These are phyloP conservation scores for Temnopleurus reevesii DNA, from an alignment of 53 echinoderm and acorn worm species.

Conservation along the genomic window DNA sequence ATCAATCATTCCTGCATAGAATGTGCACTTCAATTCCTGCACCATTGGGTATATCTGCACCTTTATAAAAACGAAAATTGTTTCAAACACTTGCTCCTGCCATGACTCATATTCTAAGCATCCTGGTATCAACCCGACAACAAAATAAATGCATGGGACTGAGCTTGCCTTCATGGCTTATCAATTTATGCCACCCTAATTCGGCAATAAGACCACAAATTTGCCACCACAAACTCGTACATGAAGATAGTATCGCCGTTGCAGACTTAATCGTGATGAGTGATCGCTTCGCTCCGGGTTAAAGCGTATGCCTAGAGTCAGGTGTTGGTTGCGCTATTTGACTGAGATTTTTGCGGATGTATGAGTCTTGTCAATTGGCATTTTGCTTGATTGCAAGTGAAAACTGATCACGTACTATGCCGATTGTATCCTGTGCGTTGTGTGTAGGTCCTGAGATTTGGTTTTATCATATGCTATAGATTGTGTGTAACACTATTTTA, in stretches of 20 bases:
- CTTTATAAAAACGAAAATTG: too few species aligned
- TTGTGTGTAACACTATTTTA: too few species aligned
- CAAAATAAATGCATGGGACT: background rate
- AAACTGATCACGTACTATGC: background rate
- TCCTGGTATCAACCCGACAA: background rate
- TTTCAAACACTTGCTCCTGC: too few species aligned
- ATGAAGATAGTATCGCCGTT: background rate
- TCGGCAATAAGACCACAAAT: background rate
- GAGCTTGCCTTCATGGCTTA: background rate
- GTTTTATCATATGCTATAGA: background rate
- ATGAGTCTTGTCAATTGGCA: background rate
- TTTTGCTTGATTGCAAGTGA: background rate
- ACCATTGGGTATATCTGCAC: too few species aligned
- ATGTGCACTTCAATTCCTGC: too few species aligned
- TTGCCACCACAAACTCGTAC: background rate
- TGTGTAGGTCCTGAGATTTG: background rate
- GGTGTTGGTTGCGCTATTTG: background rate
- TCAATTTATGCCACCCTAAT: slow-evolving; percentile 27
- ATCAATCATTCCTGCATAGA: too few species aligned
- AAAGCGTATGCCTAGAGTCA: background rate
- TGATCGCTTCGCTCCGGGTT: background rate
- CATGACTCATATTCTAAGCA: background rate
- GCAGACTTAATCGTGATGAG: background rate
- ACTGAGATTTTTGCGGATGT: background rate
- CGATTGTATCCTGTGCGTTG: background rate